Base-by-base conservation (phyloP, 2,113 vertebrate species). In the Malurus alboscapulatus region DNA sequence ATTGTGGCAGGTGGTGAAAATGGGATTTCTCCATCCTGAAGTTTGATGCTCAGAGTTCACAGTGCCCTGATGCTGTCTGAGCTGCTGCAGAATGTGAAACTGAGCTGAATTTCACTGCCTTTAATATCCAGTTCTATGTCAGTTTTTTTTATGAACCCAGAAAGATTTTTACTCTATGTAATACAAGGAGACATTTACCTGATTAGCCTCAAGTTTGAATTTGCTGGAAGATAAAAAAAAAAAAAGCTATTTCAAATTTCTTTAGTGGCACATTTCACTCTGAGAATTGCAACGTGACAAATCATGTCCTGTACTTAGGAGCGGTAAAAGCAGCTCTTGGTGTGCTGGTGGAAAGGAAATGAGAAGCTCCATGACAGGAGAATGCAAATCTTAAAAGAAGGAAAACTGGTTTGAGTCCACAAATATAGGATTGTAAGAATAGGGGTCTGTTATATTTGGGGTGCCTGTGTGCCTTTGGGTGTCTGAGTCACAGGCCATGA, bases 201-300 rank as follows among this genome's bases (percentile, higher is more conserved):
- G 75, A 83, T 93, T 93, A 88, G 75, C 79, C 72, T 96, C 67
- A 55, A 93, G 72, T 82, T 73, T 85, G 78, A 93, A 76, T 90
- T 85, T 96, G 54, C 82, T 79, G 26, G 75, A 50, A 69, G 47
- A 67, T 30, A 15, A 58, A 91, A 73, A 71, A n/a, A n/a, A 45
- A 74, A 71, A 51, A 65, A 42, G 6, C 5, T 7, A 40, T 84
- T 92, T 67, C 72, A 50, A 2, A 88, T 80, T 85, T 92, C 83
- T 67, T 88, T 50, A 73, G 83, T 69, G 86, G 76, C 57, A 88
- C 62, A 42, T 93, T 93, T 95, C 82, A 85, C n/a, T 83, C 63
- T 32, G 83, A 76, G 63, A 29, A 69, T 20, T 51, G 54, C 75
- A 65, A 68, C 1, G 6, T 76, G 45, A 90, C 88, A 92, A 73